A percentile compares a stretch with the other conserved stretches of the same genome.
phyloP scores from a whole-genome alignment of 1,140 invertebrate genomes.

The Zaprionus gabonicus region DNA sequence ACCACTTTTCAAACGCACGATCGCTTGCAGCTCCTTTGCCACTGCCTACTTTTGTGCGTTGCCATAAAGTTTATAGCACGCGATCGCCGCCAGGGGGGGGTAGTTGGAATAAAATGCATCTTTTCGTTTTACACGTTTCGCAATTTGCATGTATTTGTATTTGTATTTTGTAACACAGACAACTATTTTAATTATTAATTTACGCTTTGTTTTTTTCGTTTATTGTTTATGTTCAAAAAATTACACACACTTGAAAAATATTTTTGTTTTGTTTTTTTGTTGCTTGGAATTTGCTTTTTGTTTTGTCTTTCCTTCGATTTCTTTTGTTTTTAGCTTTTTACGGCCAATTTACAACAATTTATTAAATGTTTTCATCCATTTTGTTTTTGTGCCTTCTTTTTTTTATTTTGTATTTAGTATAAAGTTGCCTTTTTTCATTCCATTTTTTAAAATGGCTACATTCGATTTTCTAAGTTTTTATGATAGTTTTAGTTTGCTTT shows the following conservation, averaged over 20 bases:
- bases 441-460: slow-evolving; percentile 62
- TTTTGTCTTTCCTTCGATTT: slow-evolving; percentile 26
- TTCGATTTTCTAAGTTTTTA: slow-evolving; percentile 73
- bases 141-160: slow-evolving; percentile 70
- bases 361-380: slow-evolving; percentile 31
- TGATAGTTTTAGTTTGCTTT: slow-evolving; percentile 74
- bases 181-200: slow-evolving; percentile 81
- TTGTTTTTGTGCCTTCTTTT: slow-evolving; percentile 24
- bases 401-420: slow-evolving; percentile 58
- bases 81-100: slow-evolving; percentile 26
- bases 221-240: slow-evolving; percentile 81
- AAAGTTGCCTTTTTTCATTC: slow-evolving; percentile 40
- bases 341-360: slow-evolving; percentile 61
- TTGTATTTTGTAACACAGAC: slow-evolving; percentile 78
- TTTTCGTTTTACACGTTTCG: slow-evolving; percentile 57
- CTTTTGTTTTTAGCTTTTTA: slow-evolving; percentile 40
- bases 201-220: slow-evolving; percentile 58
- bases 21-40: background rate
- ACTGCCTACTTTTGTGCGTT: slow-evolving; percentile 47
- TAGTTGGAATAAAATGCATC: slow-evolving; percentile 17
- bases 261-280: slow-evolving; percentile 45
- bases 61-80: slow-evolving; percentile 49
- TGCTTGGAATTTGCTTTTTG: slow-evolving; percentile 33
- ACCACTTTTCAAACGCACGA: slow-evolving; percentile 20
- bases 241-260: slow-evolving; percentile 83